Evolutionary conservation across 2,888 invertebrate species (phyloP).

Genomic region (Lordiphosa fenestrarum): DNA sequence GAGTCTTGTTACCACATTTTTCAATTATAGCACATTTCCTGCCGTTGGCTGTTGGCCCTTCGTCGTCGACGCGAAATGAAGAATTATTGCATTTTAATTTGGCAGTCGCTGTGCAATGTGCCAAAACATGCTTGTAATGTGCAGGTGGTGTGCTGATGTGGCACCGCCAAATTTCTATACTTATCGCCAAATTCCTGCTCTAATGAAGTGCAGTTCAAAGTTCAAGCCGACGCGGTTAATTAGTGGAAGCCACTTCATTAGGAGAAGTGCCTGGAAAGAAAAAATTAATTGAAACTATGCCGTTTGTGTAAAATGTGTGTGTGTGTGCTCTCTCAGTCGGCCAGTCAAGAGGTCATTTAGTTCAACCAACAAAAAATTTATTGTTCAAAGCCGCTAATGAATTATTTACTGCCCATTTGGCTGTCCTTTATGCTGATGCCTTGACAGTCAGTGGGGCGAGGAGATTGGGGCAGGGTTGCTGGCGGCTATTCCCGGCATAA

Average conservation of each 20-base stretch:
- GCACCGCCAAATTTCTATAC: conserved; percentile 17
- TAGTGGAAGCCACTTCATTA: conserved; percentile 63
- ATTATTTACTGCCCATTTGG: conserved; percentile 70
- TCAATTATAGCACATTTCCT: conserved; percentile 77
- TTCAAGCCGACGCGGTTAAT: conserved; percentile 61
- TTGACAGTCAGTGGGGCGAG: conserved; percentile 17
- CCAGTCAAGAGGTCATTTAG: conserved; percentile 34
- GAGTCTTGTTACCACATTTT: conserved; percentile 78
- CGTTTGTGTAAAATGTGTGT: background rate
- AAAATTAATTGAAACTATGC: conserved; percentile 8
- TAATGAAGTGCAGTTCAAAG: conserved; percentile 68
- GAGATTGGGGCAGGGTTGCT: conserved; percentile 22
- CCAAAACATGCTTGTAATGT: conserved; percentile 32
- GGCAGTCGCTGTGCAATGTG: conserved; percentile 51
- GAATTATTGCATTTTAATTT: conserved; percentile 78
- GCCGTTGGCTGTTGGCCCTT: conserved; percentile 32
- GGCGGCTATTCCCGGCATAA: conserved; percentile 57
- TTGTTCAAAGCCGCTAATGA: conserved; percentile 76
- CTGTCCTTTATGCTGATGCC: conserved; percentile 34
- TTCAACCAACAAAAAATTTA: conserved; percentile 62
- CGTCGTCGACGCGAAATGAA: conserved; percentile 61
- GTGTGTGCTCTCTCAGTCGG: conserved; percentile 1
- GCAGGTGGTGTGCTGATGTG: conserved; percentile 48
- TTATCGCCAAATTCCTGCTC: conserved; percentile 56
- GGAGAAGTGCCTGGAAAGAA: conserved; percentile 50